Evolutionary conservation across 2,113 vertebrate genomes (phyloP), one percentile per base, ranked within the genome.

Genomic region (Siphamia tubifer): DNA sequence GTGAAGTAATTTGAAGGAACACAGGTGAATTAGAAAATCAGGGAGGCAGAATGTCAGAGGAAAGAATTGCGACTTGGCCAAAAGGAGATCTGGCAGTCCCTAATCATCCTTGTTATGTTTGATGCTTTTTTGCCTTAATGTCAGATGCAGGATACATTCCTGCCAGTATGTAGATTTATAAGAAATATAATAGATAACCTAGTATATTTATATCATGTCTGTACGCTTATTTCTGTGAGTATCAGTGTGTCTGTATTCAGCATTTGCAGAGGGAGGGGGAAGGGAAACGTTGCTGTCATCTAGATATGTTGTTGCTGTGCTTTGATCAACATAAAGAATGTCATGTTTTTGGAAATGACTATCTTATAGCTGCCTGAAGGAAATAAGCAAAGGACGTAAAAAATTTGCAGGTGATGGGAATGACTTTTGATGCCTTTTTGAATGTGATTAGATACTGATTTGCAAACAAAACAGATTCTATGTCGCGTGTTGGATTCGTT

Each of bases 51-150:
- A 77, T 82, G 71, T 87, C 77, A 74, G 68, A 60, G 39, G 72
- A 76, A 74, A 60, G 68, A 65, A 45, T 47, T 1, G 19, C 21
- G 67, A 76, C 62, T 57, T 74, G 55, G 56, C 74, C 69, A 82
- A 75, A 74, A 64, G 72, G 56, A 60, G 55, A 55, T 74, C 40
- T 70, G 77, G 74, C 57, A 39, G 74, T 82, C 73, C 85, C 84
- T 60, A 83, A 78, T 89, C 84, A 84, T 88, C 76, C 52, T 90
- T 84, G 66, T 89, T 85, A 74, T 80, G 79, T 89, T 92, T 86
- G 55, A 91, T 86, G 85, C 82, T 88, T 92, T 90, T 92, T 91
- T 90, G 92, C 91, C 91, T 93, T 92, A 92, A 90, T 82, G 83
- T 90, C 79, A 83, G 74, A 82, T 74, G 85, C 90, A 91, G 90